Evolutionary conservation across 2,113 vertebrate species (phyloP).

Genomic region (Numenius arquata): DNA sequence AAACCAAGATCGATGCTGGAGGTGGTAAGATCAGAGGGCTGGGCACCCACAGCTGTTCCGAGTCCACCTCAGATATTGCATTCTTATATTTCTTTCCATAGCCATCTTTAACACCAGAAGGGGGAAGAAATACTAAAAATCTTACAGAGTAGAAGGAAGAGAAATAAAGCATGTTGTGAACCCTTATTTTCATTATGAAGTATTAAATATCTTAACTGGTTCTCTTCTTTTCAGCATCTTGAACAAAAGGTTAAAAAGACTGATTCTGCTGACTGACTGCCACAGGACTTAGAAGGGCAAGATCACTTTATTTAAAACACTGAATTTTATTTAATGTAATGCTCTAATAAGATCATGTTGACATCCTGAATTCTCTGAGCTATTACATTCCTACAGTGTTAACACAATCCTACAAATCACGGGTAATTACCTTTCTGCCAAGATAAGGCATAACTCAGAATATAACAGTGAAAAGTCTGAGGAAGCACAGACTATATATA

Average conservation of each 20-base stretch:
- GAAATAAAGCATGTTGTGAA: not conserved
- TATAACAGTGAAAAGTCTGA: not conserved
- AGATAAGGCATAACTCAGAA: not conserved
- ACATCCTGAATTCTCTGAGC: not conserved
- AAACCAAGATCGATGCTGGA: not conserved
- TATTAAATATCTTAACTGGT: not conserved
- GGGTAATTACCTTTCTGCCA: not conserved
- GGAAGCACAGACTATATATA: not conserved
- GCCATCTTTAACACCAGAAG: not conserved
- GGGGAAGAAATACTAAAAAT: not conserved
- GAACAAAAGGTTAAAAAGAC: not conserved
- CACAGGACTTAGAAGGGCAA: not conserved
- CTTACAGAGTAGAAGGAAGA: not conserved
- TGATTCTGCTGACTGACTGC: not conserved
- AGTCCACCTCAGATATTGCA: not conserved
- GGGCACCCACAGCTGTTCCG: not conserved
- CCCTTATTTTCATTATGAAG: not conserved
- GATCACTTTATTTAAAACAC: slow-evolving; percentile 7
- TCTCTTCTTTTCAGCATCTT: not conserved
- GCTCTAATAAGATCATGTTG: slow-evolving; percentile 7
- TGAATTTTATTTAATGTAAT: not conserved
- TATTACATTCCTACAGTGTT: not conserved
- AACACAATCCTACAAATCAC: not conserved
- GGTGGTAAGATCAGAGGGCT: not conserved
- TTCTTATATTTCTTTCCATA: not conserved